phyloP scores from a whole-genome alignment of 2,113 vertebrate species.

The Hipposideros armiger region DNA sequence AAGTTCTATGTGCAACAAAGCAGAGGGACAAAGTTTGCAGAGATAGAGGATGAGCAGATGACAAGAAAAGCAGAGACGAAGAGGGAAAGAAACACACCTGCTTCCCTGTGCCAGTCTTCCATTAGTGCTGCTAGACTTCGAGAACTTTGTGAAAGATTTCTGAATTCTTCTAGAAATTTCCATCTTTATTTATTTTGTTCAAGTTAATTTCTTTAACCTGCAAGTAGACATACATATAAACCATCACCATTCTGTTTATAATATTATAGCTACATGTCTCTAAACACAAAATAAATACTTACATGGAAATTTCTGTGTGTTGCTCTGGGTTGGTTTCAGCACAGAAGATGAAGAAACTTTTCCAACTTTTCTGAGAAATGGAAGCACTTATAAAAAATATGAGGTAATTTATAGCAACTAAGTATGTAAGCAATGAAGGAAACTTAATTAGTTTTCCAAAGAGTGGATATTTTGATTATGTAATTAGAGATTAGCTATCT shows the following conservation, averaged over 20 bases:
- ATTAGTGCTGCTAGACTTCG: neutral
- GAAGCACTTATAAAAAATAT: neutral
- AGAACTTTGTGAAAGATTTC: neutral
- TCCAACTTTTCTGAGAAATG: neutral
- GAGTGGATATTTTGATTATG: slow-evolving; percentile 1
- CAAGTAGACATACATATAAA: neutral
- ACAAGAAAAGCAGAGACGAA: neutral
- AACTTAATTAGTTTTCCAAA: neutral
- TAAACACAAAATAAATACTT: neutral
- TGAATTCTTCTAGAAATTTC: neutral
- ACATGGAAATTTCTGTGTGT: neutral
- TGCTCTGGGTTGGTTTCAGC: neutral
- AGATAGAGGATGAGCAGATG: neutral
- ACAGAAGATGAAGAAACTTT: neutral
- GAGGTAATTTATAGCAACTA: neutral
- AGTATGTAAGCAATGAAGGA: neutral
- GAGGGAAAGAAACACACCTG: fast-evolving
- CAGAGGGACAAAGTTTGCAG: neutral
- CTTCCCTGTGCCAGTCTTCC: neutral
- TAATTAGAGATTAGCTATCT: neutral
- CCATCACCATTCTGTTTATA: neutral
- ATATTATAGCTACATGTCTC: neutral
- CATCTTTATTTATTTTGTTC: neutral
- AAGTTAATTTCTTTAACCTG: neutral
- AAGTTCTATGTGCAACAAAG: neutral